Conservation (phyloP, 2,888 invertebrate species). For the Dysmachus trigonus region DNA sequence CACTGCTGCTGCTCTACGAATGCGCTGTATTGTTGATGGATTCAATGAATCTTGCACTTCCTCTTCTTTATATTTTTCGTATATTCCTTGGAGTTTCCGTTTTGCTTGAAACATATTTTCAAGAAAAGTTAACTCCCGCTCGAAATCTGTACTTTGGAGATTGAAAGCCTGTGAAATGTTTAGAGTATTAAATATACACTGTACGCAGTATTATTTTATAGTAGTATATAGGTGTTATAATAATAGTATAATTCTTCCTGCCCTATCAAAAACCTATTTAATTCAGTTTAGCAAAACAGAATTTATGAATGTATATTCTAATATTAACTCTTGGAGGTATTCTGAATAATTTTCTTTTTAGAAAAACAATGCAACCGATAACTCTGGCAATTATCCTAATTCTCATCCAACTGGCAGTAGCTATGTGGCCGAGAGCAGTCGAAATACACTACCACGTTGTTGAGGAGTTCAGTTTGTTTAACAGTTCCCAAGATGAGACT, state of each 20-base stretch:
- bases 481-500: conserved; percentile 48
- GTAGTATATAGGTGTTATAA: too few relatives aligned
- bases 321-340: not conserved
- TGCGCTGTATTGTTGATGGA: conserved; percentile 56
- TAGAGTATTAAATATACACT: conserved; percentile 14
- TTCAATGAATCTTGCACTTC: conserved; percentile 49
- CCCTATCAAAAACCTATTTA: too few relatives aligned
- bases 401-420: not conserved
- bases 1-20: conserved; percentile 68
- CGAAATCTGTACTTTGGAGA: conserved; percentile 71
- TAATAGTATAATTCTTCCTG: too few relatives aligned
- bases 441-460: conserved; percentile 59
- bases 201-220: too few relatives aligned
- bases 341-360: not conserved
- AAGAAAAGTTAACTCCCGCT: conserved; percentile 75
- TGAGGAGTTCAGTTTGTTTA: conserved; percentile 61
- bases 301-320: too few relatives aligned
- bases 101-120: conserved; percentile 68
- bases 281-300: too few relatives aligned
- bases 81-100: conserved; percentile 58
- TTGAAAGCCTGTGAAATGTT: conserved; percentile 72
- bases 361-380: not conserved
- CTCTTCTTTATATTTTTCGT: conserved; percentile 58
- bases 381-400: not conserved
- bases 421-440: conserved; percentile 61